These are phyloP conservation scores for Aegotheles bennettii DNA, from an alignment of 2,113 vertebrate genomes.

Conservation along the genomic window DNA sequence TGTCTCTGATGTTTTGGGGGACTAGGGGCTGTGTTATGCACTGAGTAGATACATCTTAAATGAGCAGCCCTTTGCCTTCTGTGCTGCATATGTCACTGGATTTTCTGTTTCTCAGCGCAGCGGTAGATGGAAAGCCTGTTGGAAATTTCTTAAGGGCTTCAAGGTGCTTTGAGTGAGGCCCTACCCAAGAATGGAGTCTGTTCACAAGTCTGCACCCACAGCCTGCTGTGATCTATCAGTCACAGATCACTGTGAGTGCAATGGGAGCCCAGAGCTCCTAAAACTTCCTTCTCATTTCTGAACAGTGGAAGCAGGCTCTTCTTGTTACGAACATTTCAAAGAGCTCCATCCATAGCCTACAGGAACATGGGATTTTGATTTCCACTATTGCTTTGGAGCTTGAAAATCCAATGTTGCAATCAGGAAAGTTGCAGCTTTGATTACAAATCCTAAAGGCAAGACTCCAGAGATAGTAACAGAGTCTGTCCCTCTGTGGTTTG, in stretches of 20 bases:
- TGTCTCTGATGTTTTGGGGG: background rate
- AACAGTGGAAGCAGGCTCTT: background rate
- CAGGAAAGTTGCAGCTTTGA: slow-evolving; percentile 23
- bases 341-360: background rate
- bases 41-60: background rate
- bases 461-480: no score
- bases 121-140: background rate
- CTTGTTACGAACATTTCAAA: background rate
- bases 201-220: background rate
- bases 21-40: background rate
- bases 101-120: background rate
- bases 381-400: background rate
- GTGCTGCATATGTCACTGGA: background rate
- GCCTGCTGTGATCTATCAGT: no score
- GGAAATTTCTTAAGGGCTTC: background rate
- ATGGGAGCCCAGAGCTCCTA: background rate
- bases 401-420: slow-evolving; percentile 33
- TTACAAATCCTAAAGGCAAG: slow-evolving; percentile 35
- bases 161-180: background rate
- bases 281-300: background rate
- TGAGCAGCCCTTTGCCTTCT: background rate
- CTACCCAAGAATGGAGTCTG: no score
- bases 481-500: no score
- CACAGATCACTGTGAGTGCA: background rate
- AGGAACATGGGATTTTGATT: slow-evolving; percentile 29